Evolutionary conservation across 1,140 invertebrate genomes (phyloP).

Genomic region (Trypoxylus dichotomus): DNA sequence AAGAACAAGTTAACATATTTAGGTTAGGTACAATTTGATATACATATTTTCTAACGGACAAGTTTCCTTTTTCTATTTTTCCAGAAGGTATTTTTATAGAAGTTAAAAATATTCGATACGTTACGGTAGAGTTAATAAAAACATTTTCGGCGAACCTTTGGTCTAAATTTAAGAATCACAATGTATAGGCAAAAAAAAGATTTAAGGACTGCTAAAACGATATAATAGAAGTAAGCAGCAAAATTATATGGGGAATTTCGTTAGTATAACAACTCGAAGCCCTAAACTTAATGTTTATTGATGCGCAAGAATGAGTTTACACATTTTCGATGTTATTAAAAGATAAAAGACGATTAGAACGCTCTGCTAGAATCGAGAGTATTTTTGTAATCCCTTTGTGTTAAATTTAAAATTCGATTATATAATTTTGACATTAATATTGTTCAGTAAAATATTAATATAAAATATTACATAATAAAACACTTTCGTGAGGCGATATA

Average conservation of each 20-base stretch:
- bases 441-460: not conserved
- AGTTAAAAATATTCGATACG: not conserved
- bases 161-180: not conserved
- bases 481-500: not conserved
- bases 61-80: not conserved
- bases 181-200: not conserved
- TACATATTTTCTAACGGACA: not conserved
- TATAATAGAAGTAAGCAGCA: not conserved
- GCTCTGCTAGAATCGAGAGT: not conserved
- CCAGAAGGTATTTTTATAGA: not conserved
- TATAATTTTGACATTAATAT: not conserved
- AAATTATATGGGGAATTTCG: no score
- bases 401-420: not conserved
- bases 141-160: not conserved
- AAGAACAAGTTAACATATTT: no score
- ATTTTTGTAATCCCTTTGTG: not conserved
- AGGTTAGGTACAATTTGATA: no score
- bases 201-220: not conserved
- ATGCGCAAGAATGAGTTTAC: not conserved
- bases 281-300: not conserved
- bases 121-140: not conserved
- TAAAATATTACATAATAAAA: not conserved
- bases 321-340: not conserved
- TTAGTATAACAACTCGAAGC: not conserved
- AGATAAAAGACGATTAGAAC: not conserved